Conservation (phyloP, 2,888 invertebrate genomes). For the Cheilosia pagana region DNA sequence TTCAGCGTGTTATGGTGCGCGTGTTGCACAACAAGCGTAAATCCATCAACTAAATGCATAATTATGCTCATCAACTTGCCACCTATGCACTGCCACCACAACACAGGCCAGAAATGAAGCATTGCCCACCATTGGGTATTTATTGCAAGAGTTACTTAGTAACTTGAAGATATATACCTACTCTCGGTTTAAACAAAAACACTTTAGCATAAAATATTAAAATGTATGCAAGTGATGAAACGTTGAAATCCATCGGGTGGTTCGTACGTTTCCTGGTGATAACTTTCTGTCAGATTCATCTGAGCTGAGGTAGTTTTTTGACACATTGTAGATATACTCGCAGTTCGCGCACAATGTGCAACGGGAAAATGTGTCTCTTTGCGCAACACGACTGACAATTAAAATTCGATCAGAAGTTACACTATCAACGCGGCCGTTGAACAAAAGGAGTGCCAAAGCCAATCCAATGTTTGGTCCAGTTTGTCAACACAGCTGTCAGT, state of each 20-base stretch:
- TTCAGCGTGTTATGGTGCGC: constrained; percentile 16
- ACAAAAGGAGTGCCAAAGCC: constrained; percentile 31
- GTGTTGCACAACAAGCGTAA: constrained; percentile 49
- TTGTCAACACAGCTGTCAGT: constrained; percentile 54
- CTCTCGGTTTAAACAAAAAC: constrained; percentile 22
- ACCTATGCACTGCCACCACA: background rate
- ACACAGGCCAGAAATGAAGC: constrained; percentile 9
- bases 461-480: constrained; percentile 25
- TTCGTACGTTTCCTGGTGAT: constrained; percentile 19
- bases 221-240: constrained; percentile 51
- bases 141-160: constrained; percentile 4
- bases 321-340: background rate
- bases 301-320: background rate
- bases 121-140: constrained; percentile 25
- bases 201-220: constrained; percentile 42
- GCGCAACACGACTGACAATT: constrained; percentile 12
- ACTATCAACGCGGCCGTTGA: background rate
- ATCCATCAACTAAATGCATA: constrained; percentile 62
- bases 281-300: constrained; percentile 9
- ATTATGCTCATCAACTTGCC: constrained; percentile 45
- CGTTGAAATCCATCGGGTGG: background rate
- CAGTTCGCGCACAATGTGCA: background rate
- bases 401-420: constrained; percentile 18
- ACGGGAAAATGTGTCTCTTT: constrained; percentile 2
- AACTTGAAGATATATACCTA: constrained; percentile 1